phyloP scores from a whole-genome alignment of 2,797 vertebrate genomes.

The Aselliscus stoliczkanus region DNA sequence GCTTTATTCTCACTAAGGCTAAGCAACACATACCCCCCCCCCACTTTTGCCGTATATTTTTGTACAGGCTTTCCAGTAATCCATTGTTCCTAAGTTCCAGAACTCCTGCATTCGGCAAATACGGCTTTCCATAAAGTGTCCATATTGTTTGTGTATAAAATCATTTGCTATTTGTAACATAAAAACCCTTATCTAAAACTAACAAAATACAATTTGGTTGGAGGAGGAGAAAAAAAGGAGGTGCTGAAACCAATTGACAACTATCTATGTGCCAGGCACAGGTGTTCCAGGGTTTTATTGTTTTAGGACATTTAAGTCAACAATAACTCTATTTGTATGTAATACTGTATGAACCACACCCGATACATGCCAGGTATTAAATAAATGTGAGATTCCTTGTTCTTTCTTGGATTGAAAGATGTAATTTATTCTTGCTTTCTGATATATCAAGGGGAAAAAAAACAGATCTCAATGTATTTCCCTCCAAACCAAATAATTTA shows the following conservation, averaged over 20 bases:
- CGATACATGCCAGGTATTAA: background rate
- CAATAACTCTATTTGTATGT: background rate
- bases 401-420: background rate
- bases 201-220: background rate
- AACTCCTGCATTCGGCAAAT: background rate
- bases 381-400: background rate
- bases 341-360: background rate
- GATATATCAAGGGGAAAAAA: background rate
- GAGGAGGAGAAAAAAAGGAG: background rate
- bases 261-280: background rate
- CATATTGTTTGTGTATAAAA: background rate
- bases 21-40: background rate
- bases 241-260: background rate
- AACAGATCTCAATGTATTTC: background rate
- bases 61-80: background rate
- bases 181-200: background rate
- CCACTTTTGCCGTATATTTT: background rate
- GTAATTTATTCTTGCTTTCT: background rate
- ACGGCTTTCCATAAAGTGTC: background rate
- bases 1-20: background rate
- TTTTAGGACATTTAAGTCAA: background rate
- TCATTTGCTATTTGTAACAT: background rate
- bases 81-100: background rate
- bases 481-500: background rate
- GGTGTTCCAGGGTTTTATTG: background rate